Evolutionary conservation across 2,113 vertebrate species (phyloP), one percentile per base, ranked within the genome.

Genomic region (Alces alces): DNA sequence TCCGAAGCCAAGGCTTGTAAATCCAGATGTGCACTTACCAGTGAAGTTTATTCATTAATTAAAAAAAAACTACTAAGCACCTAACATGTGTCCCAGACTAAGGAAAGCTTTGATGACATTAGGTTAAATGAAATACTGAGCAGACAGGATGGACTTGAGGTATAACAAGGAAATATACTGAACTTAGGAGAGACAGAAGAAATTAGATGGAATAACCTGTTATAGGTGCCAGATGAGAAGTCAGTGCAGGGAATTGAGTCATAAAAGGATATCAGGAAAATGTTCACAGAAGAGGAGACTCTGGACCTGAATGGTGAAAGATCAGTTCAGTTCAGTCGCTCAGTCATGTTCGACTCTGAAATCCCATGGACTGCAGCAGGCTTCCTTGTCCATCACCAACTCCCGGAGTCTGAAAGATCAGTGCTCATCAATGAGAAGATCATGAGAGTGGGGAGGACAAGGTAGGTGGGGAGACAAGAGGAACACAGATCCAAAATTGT

Each of bases 381-480:
- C n/a, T 70, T 70, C n/a, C 66, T 36, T 70, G n/a, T 70, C 66
- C 66, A 39, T 23, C 66, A 39, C 66, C 66, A 12, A 36, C 66
- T 70, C 66, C 66, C 11, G 2, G 66, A 70, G 19, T 23, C 66
- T 39, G 25, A 50, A 88, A 66, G 12, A 23, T 28, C 7, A 3
- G 16, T 55, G 6, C 64, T 39, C 78, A 23, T 17, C 12, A 79
- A 66, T 13, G 19, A 2, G 2, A 13, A 80, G 43, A 60, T 33
- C 45, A 30, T 88, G 30, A 78, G 50, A 36, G 25, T 11, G 8
- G 1, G 96, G 98, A 90, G 66, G 96, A 36, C 78, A 83, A 4
- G 54, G 2, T 7, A 98, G 45, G n/a, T 39, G 73, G 64, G 99
- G 96, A 30, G 97, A 57, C 97, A 76, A 57, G 97, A 98, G 89